Base-by-base conservation (phyloP, 1,140 invertebrate genomes). In the Nilaparvata lugens region DNA sequence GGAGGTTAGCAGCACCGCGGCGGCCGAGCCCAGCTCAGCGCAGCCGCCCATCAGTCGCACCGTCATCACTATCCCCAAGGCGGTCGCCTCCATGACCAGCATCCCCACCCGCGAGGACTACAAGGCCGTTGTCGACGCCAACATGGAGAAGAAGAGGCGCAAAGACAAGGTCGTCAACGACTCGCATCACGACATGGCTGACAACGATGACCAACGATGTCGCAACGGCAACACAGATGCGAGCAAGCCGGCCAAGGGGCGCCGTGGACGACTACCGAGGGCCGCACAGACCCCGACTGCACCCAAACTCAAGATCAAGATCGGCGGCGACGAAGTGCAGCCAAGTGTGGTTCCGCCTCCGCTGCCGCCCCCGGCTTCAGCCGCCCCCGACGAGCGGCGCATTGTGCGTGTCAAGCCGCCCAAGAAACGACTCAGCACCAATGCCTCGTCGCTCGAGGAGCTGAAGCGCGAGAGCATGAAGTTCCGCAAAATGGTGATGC, bases 61-160 rank as follows among this genome's bases (percentile, higher is more conserved):
- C 13, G 83, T 87, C 2, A 89, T 91, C 42, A 89, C 87, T 0
- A 90, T 91, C 65, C 89, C 89, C 0, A 91, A 91, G 74, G 89
- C 89, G 1, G 88, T 91, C 1, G 87, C 88, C 0, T 91, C 88
- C 0, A 89, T 91, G 85, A 88, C 86, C 0, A 85, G 81, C 24
- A 89, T 91, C 67, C 88, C 88, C 0, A 90, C 88, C 0, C 80
- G 86, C 65, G 89, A 91, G 64, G 89, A 92, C 68, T 91, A 91
- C 69, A 84, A 86, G 66, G 75, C 73, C 1, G 79, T 82, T 31
- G 79, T 81, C 9, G 81, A 84, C 60, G 78, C 79, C 2, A 82
- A 82, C 38, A 78, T 80, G 58, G 80, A 85, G 67, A 85, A 86
- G 72, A 86, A 87, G 66, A 79, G 85, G 28, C 76, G 82, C 5